Conservation (phyloP, 2,797 vertebrate genomes). For the Gephyroberyx darwinii region DNA sequence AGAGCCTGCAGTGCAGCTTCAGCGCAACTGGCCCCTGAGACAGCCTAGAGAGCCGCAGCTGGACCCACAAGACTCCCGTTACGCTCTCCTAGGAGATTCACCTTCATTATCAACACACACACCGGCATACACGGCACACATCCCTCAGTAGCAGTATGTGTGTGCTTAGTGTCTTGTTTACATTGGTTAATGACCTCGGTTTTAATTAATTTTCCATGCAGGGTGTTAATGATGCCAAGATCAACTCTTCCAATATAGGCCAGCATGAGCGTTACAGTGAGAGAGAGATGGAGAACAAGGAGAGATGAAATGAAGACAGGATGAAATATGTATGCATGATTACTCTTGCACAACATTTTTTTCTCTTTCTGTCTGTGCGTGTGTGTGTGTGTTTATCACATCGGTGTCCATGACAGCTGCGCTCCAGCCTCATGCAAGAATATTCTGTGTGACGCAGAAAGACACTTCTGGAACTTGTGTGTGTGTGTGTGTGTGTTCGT, state of each 20-base stretch:
- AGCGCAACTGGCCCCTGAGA: constrained; percentile 9
- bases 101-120: constrained; percentile 63
- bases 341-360: constrained; percentile 4
- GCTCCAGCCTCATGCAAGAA: constrained; percentile 21
- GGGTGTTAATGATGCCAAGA: constrained; percentile 50
- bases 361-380: neutral
- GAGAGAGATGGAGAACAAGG: constrained; percentile 3
- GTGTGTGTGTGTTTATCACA: constrained; percentile 25
- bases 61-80: constrained; percentile 55
- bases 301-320: constrained; percentile 15
- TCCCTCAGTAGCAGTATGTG: neutral
- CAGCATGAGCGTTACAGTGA: constrained; percentile 24
- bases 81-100: constrained; percentile 45
- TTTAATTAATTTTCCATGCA: constrained; percentile 54
- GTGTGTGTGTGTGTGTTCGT: constrained; percentile 5
- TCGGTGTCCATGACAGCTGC: constrained; percentile 21
- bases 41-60: constrained; percentile 28
- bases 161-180: constrained; percentile 53
- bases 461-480: constrained; percentile 38
- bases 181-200: constrained; percentile 57
- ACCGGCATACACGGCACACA: constrained; percentile 31
- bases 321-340: neutral
- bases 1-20: constrained; percentile 40
- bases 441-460: constrained; percentile 29
- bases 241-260: constrained; percentile 28